Percentiles rank a stretch among this genome's conserved stretches.
Evolutionary conservation across 2,797 vertebrate species (phyloP).

Genomic region (Myotis findleyi): DNA sequence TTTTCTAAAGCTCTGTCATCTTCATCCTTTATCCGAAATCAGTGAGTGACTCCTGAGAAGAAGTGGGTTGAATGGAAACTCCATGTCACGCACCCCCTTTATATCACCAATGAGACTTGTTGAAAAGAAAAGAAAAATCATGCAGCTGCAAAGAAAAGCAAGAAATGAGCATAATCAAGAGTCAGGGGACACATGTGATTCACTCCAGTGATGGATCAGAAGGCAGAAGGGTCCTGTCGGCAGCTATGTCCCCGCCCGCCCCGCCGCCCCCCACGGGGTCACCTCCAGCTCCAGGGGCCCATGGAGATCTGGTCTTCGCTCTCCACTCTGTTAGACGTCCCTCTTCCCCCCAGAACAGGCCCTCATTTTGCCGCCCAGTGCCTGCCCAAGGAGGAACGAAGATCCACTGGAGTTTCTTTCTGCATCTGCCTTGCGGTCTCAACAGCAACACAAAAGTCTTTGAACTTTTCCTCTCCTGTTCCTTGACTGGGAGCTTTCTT

Average conservation of each 20-base stretch:
- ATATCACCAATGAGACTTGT: background rate
- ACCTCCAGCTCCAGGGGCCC: background rate
- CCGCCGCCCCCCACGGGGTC: accelerated
- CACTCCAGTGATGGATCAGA: background rate
- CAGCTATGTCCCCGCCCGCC: background rate
- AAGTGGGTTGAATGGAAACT: background rate
- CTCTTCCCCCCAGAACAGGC: background rate
- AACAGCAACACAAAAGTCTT: background rate
- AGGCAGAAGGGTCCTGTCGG: background rate
- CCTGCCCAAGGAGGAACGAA: background rate
- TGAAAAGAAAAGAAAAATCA: background rate
- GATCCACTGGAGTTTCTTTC: background rate
- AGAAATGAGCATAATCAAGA: background rate
- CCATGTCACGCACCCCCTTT: background rate
- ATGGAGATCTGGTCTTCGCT: background rate
- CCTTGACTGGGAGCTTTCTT: background rate
- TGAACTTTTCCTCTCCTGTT: background rate
- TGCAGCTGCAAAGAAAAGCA: background rate
- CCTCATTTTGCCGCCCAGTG: background rate
- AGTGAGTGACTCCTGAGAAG: background rate
- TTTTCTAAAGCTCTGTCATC: background rate
- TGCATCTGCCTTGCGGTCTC: background rate
- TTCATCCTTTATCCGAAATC: background rate
- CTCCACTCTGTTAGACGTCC: background rate
- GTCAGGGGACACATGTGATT: background rate